Evolutionary conservation across 2,888 invertebrate species (phyloP).

Genomic region (Caenorhabditis becei): DNA sequence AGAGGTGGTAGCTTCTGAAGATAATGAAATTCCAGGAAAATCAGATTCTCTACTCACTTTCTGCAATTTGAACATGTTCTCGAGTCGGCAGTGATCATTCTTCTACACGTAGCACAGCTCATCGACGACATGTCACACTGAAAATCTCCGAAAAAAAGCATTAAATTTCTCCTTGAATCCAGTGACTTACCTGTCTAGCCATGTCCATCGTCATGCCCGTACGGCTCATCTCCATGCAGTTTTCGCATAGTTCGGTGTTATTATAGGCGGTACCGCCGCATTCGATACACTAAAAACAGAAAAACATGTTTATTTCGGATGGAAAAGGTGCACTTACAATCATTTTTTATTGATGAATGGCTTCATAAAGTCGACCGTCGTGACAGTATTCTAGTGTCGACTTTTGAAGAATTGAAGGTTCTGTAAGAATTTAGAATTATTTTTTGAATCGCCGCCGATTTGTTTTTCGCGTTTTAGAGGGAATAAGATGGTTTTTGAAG

Average conservation of each 20-base stretch:
- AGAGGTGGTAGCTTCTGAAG: constrained; percentile 51
- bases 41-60: constrained; percentile 30
- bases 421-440: constrained; percentile 6
- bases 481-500: too few relatives aligned
- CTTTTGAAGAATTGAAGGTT: background rate
- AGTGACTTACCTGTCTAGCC: constrained; percentile 14
- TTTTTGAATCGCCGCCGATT: background rate
- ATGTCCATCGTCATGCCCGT: constrained; percentile 34
- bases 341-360: constrained; percentile 20
- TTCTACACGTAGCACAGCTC: constrained; percentile 29
- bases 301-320: background rate
- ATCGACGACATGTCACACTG: constrained; percentile 31
- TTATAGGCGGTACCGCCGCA: constrained; percentile 43
- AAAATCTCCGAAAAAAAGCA: too few relatives aligned
- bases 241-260: constrained; percentile 50
- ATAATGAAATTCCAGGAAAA: background rate
- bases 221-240: constrained; percentile 31
- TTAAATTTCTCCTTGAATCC: background rate
- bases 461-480: too few relatives aligned
- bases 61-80: constrained; percentile 41
- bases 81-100: constrained; percentile 33
- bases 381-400: background rate
- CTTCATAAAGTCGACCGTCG: constrained; percentile 44
- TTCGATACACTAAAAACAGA: constrained; percentile 54
- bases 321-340: constrained; percentile 20